Evolutionary conservation across 64 coral and sea anemone genomes (phyloP).

Genomic region (Astreopora myriophthalma): DNA sequence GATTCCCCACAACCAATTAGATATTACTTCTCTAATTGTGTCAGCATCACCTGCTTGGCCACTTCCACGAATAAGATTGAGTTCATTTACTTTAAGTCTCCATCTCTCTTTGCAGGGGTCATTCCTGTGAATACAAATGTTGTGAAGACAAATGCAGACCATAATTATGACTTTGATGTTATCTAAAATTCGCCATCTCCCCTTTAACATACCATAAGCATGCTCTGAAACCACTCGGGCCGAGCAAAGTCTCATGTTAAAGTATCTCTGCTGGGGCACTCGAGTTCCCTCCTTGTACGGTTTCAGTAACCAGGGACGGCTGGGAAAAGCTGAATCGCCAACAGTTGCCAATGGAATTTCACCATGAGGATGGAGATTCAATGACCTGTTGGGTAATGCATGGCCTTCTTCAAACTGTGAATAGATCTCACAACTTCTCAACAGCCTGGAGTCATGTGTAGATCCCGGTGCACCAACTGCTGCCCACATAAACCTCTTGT

Average conservation of each 20-base stretch:
- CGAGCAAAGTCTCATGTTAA: constrained; percentile 39
- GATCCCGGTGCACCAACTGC: constrained; percentile 50
- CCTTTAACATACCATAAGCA: constrained; percentile 70
- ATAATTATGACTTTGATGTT: constrained; percentile 21
- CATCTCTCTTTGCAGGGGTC: constrained; percentile 42
- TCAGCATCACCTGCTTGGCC: background rate
- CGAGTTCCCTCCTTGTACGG: constrained; percentile 35
- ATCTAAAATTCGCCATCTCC: constrained; percentile 44
- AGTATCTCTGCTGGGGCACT: no score
- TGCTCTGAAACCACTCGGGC: constrained; percentile 34
- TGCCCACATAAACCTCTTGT: constrained; percentile 50
- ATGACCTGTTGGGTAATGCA: constrained; percentile 23
- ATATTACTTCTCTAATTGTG: background rate
- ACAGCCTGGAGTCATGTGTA: constrained; percentile 24
- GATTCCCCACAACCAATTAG: constrained; percentile 20
- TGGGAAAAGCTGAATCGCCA: constrained; percentile 55
- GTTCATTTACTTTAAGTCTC: constrained; percentile 37
- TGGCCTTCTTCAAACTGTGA: constrained; percentile 43
- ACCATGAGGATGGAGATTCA: constrained; percentile 35
- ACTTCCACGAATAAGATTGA: constrained; percentile 28
- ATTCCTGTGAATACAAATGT: constrained; percentile 24
- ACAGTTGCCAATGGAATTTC: constrained; percentile 42
- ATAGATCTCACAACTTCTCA: background rate
- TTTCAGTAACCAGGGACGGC: constrained; percentile 46
- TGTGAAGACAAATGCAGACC: constrained; percentile 56